Evolutionary conservation across 2,113 vertebrate species (phyloP), one percentile per base, ranked within the genome.

Genomic region (Caranx melampygus): DNA sequence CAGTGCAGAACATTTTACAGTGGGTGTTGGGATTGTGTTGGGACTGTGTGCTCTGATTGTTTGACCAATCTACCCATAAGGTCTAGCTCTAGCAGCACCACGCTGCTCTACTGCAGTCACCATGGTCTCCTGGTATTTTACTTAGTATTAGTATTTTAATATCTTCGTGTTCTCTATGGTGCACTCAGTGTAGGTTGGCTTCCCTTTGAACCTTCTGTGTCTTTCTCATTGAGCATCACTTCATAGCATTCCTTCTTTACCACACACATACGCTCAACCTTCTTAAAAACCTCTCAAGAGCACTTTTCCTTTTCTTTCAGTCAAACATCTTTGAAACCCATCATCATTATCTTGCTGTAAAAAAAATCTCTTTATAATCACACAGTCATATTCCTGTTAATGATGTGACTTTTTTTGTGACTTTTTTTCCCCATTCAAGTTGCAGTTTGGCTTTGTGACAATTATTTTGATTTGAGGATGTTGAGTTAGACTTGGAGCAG

Each of bases 241-340:
- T 86, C 51, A 68, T 21, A 87, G 69, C 66, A 66, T 88, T 91
- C 84, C 85, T 73, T 75, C 75, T 62, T 45, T 61, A 87, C 89
- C 87, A 87, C 88, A 67, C 61, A 71, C 77, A 81, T 82, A 80
- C 69, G 4, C 66, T 26, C 20, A 65, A n/a, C n/a, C 18, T 45
- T 61, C 64, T 78, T 40, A 31, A 87, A 83, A 59, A 75, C 67
- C 72, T 73, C 52, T 69, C 49, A 84, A 79, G 85, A 87, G 80
- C 86, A 80, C 75, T 72, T 84, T 87, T 61, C 72, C 67, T 40
- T 84, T 59, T 13, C 57, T 73, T 71, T 68, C 66, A 74, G n/a
- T 72, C 37, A 9, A 75, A 65, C 89, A 85, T 86, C 86, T 85
- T 85, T 67, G 47, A 90, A 89, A 88, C 71, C 78, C 58, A 90